These are phyloP conservation scores for Bradypodion ventrale DNA, from an alignment of 2,797 vertebrate genomes.

Conservation along the genomic window DNA sequence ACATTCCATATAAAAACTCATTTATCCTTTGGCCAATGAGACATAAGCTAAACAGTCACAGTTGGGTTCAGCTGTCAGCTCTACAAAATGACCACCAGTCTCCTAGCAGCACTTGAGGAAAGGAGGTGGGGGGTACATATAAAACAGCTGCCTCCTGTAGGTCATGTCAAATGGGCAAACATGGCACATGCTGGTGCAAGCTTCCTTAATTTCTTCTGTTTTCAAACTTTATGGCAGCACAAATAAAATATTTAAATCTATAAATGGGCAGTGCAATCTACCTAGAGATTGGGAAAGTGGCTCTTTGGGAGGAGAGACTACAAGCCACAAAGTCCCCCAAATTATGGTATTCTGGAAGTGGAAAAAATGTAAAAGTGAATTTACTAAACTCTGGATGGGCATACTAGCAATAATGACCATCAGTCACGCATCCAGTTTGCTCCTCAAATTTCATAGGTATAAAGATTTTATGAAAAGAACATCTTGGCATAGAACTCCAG, in stretches of 20 bases:
- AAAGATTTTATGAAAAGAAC: not conserved
- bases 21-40: conserved; percentile 25
- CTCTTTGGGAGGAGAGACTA: not conserved
- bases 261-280: not conserved
- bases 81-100: conserved; percentile 18
- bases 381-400: not conserved
- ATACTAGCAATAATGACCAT: not conserved
- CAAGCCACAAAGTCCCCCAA: not conserved
- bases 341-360: not conserved
- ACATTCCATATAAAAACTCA: conserved; percentile 29
- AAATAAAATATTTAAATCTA: not conserved
- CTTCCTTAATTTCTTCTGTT: not conserved
- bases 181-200: not conserved
- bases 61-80: not conserved
- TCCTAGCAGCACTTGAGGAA: not conserved
- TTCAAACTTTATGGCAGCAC: not conserved
- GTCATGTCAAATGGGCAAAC: not conserved
- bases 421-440: not conserved
- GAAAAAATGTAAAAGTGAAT: not conserved
- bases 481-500: not conserved
- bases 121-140: not conserved
- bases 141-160: conserved; percentile 12
- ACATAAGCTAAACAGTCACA: conserved; percentile 11
- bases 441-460: not conserved
- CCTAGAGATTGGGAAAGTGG: not conserved